These are phyloP conservation scores for Aelia acuminata DNA, from an alignment of 2,888 invertebrate genomes.

Conservation along the genomic window DNA sequence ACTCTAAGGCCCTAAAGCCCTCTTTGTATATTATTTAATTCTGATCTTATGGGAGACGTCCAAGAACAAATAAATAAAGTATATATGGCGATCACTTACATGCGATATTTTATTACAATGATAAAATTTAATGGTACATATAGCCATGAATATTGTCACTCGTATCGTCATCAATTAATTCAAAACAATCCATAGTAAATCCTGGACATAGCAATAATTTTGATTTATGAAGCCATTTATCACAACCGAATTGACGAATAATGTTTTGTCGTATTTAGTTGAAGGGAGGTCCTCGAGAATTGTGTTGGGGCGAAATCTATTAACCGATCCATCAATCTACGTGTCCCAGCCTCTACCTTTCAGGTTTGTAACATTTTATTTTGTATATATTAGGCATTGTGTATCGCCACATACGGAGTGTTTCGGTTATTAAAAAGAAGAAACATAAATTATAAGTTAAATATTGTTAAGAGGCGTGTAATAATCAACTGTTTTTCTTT, in stretches of 20 bases:
- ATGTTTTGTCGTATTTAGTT: constrained; percentile 41
- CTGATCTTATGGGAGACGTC: too few species aligned
- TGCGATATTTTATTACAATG: too few species aligned
- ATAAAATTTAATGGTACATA: not conserved
- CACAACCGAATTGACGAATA: constrained; percentile 5
- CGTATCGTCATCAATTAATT: not conserved
- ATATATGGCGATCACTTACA: too few species aligned
- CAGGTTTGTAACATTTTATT: not conserved
- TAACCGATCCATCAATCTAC: constrained; percentile 21
- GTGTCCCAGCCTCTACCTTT: not conserved
- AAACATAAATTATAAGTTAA: too few species aligned
- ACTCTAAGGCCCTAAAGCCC: too few species aligned
- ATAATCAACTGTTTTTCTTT: too few species aligned
- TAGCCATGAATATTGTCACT: not conserved
- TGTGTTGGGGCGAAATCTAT: not conserved
- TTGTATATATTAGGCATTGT: not conserved
- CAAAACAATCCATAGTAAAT: constrained; percentile 23
- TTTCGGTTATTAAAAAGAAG: too few species aligned
- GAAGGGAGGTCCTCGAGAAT: not conserved
- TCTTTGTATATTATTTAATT: too few species aligned
- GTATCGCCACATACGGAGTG: not conserved
- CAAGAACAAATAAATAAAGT: too few species aligned
- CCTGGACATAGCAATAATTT: constrained; percentile 8
- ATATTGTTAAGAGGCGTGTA: too few species aligned
- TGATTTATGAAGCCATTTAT: constrained; percentile 35